phyloP scores from a whole-genome alignment of 2,888 invertebrate species.

The Philonicus albiceps region DNA sequence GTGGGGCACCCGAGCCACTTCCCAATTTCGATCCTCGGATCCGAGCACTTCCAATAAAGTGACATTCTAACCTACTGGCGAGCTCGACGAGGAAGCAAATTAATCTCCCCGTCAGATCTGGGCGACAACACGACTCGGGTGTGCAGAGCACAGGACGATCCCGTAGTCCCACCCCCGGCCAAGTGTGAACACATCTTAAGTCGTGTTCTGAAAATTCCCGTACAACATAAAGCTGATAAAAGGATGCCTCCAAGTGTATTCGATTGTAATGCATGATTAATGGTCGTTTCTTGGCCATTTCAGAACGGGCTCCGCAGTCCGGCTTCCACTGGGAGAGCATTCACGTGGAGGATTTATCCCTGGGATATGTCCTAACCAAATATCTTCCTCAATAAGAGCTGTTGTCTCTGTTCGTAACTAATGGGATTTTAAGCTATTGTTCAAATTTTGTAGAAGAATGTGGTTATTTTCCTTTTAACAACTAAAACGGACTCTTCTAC shows the following conservation, averaged over 20 bases:
- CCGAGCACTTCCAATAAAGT: neutral
- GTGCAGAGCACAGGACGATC: neutral
- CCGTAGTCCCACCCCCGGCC: neutral
- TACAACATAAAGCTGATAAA: slow-evolving; percentile 31
- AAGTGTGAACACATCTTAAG: slow-evolving; percentile 37
- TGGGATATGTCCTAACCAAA: slow-evolving; percentile 34
- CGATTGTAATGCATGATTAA: slow-evolving; percentile 42
- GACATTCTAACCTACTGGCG: slow-evolving; percentile 21
- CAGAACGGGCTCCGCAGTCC: neutral
- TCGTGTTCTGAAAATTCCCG: slow-evolving; percentile 33
- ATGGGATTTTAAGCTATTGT: slow-evolving; percentile 31
- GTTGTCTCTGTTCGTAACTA: slow-evolving; percentile 24
- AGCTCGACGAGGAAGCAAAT: neutral
- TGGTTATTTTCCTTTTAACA: neutral
- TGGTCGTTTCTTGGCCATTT: slow-evolving; percentile 29
- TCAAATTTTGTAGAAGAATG: slow-evolving; percentile 24
- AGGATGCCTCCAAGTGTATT: slow-evolving; percentile 37
- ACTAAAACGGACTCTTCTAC: neutral
- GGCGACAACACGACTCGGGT: slow-evolving; percentile 11
- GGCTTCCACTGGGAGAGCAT: slow-evolving; percentile 22
- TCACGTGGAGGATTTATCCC: slow-evolving; percentile 27
- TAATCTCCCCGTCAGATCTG: slow-evolving; percentile 19
- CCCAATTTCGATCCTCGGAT: neutral
- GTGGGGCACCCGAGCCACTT: neutral
- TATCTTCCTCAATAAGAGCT: slow-evolving; percentile 22